These are phyloP conservation scores for Urosaurus nigricauda DNA, from an alignment of 2,797 vertebrate genomes.

Conservation along the genomic window DNA sequence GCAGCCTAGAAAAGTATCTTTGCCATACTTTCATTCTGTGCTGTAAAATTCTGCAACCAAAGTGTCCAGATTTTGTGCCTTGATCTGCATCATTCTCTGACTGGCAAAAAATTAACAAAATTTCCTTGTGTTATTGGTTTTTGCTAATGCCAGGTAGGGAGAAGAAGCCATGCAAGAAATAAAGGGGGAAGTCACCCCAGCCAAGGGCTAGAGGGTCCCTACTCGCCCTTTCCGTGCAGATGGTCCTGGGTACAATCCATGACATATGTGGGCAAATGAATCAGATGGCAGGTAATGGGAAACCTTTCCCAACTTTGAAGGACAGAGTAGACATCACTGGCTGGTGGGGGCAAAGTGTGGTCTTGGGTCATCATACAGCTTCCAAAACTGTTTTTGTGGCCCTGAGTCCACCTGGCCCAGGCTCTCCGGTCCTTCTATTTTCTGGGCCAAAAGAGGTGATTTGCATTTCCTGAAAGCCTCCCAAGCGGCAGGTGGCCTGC, in stretches of 20 bases:
- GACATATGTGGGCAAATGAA: background rate
- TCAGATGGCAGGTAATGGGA: background rate
- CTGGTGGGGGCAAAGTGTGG: too few relatives aligned
- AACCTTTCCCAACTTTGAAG: background rate
- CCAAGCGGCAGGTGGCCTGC: too few relatives aligned
- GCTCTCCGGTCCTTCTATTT: too few relatives aligned
- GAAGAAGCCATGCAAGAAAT: background rate
- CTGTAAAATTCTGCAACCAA: background rate
- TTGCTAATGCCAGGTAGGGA: background rate
- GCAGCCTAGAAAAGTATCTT: too few relatives aligned
- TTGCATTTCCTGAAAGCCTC: too few relatives aligned
- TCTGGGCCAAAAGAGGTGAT: too few relatives aligned
- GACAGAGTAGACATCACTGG: too few relatives aligned
- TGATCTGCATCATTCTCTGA: background rate
- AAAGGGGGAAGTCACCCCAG: background rate
- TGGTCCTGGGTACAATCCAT: background rate
- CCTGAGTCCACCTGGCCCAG: too few relatives aligned
- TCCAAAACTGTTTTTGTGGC: too few relatives aligned
- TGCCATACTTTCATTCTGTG: too few relatives aligned
- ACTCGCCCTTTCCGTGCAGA: too few relatives aligned
- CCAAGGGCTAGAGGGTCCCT: background rate
- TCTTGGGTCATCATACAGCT: too few relatives aligned
- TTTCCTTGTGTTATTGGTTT: background rate
- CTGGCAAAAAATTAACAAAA: background rate
- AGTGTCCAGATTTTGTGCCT: background rate